Evolutionary conservation across 2,888 invertebrate species (phyloP).

Genomic region (Eilema caniola): DNA sequence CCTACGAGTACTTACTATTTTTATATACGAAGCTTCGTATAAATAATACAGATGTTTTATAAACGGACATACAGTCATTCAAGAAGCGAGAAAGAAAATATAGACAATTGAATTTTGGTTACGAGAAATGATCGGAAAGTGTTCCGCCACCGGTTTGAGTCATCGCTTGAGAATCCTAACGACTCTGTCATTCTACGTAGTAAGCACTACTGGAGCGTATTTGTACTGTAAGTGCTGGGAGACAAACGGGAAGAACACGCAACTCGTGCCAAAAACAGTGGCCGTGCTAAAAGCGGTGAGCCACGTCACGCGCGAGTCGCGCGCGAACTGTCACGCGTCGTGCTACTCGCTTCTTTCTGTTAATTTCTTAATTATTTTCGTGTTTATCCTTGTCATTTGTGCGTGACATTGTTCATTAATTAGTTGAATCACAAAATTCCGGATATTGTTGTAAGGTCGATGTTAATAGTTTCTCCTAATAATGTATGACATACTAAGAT

Average conservation of each 20-base stretch:
- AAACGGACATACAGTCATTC: slow-evolving; percentile 21
- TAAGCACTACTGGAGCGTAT: slow-evolving; percentile 38
- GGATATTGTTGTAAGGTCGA: slow-evolving; percentile 11
- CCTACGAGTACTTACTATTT: slow-evolving; percentile 22
- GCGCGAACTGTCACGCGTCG: slow-evolving; percentile 63
- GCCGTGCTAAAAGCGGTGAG: slow-evolving; percentile 75
- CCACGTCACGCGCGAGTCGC: slow-evolving; percentile 69
- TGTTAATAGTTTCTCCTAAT: slow-evolving; percentile 15
- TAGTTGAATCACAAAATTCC: slow-evolving; percentile 1
- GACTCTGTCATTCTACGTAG: slow-evolving; percentile 48
- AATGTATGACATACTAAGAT: slow-evolving; percentile 3
- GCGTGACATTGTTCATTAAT: slow-evolving; percentile 33
- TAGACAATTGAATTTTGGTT: slow-evolving; percentile 15
- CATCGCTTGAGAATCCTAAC: slow-evolving; percentile 39
- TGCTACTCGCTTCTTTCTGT: slow-evolving; percentile 43
- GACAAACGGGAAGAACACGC: slow-evolving; percentile 74
- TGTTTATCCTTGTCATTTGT: slow-evolving; percentile 47
- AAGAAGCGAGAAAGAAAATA: slow-evolving; percentile 19
- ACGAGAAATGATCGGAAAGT: slow-evolving; percentile 26
- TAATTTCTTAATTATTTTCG: slow-evolving; percentile 56
- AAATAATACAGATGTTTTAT: slow-evolving; percentile 20
- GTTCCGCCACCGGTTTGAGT: slow-evolving; percentile 36
- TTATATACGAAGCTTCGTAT: slow-evolving; percentile 21
- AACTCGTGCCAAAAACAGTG: slow-evolving; percentile 76
- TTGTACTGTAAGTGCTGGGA: slow-evolving; percentile 49